Evolutionary conservation across 1,140 invertebrate genomes (phyloP).

Genomic region (Elymnias hypermnestra): DNA sequence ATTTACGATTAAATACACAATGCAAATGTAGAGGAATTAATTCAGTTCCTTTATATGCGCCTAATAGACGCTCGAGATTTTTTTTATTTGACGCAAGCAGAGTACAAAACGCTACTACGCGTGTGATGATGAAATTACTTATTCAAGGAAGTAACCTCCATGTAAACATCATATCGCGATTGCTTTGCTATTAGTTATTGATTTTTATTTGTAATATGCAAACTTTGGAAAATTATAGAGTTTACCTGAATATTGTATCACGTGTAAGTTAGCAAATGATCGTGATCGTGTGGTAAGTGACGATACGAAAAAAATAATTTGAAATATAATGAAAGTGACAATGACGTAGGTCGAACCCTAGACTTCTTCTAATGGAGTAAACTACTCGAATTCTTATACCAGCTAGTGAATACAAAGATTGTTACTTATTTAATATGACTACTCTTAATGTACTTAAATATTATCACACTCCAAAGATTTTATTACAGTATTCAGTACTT

Average conservation of each 20-base stretch:
- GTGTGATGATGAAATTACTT: conserved; percentile 18
- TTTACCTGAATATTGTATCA: not conserved
- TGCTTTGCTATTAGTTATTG: not conserved
- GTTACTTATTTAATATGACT: too few species aligned
- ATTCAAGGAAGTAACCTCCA: conserved; percentile 21
- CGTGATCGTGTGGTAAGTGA: too few species aligned
- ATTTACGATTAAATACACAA: conserved; percentile 11
- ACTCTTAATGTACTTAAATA: too few species aligned
- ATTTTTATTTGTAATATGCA: not conserved
- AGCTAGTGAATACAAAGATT: too few species aligned
- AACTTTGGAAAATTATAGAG: not conserved
- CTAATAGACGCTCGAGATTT: conserved; percentile 7
- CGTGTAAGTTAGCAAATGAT: not conserved
- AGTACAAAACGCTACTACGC: not conserved
- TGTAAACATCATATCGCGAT: conserved; percentile 2
- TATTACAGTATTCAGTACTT: too few species aligned
- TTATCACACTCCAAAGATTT: too few species aligned
- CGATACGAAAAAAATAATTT: too few species aligned
- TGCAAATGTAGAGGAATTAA: conserved; percentile 17
- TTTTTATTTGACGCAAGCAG: conserved; percentile 11
- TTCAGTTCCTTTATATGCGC: conserved; percentile 12
- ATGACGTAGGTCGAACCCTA: too few species aligned
- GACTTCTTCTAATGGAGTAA: too few species aligned
- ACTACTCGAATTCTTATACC: too few species aligned
- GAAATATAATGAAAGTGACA: too few species aligned